A percentile compares a stretch with the other conserved stretches of the same genome.
Evolutionary conservation across 2,113 vertebrate species (phyloP).

Genomic region (Odontesthes bonariensis): DNA sequence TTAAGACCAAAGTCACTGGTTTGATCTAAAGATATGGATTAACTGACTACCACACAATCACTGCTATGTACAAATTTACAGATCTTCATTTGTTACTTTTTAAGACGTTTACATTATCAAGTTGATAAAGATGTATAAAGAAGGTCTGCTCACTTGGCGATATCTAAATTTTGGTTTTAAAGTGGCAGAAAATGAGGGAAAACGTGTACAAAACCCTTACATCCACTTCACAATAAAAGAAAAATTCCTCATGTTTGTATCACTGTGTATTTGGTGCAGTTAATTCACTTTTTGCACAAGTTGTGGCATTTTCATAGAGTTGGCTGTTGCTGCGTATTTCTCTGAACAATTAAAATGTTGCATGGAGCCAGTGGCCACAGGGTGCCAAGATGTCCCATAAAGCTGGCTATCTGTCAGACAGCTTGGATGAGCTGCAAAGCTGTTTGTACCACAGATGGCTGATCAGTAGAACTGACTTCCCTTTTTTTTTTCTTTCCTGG

Average conservation of each 20-base stretch:
- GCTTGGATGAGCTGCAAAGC: constrained; percentile 72
- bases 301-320: constrained; percentile 42
- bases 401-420: constrained; percentile 77
- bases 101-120: no score
- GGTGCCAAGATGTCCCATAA: constrained; percentile 73
- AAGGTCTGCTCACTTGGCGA: neutral
- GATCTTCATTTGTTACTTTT: no score
- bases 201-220: neutral
- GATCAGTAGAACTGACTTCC: constrained; percentile 81
- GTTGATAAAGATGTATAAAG: no score
- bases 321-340: constrained; percentile 58
- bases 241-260: neutral
- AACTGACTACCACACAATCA: no score
- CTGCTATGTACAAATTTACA: no score
- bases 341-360: constrained; percentile 71
- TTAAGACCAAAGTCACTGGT: no score
- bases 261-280: constrained; percentile 10
- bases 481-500: constrained; percentile 64
- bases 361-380: constrained; percentile 48
- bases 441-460: constrained; percentile 85
- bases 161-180: constrained; percentile 13
- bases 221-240: neutral
- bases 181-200: neutral
- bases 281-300: constrained; percentile 24
- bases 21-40: no score